These are phyloP conservation scores for Ericerus pela DNA, from an alignment of 1,140 invertebrate genomes.

Conservation along the genomic window DNA sequence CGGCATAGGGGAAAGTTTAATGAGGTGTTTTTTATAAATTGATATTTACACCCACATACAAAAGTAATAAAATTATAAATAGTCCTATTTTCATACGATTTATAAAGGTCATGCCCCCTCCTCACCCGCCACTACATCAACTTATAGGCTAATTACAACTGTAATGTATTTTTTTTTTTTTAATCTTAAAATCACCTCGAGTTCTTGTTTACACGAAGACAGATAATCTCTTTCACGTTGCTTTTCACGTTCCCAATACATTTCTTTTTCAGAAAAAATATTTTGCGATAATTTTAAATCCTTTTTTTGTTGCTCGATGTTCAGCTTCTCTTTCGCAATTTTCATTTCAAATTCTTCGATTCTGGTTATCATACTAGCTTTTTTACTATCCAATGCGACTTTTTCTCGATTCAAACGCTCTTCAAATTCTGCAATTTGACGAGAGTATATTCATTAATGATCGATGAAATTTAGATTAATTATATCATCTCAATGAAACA, in stretches of 20 bases:
- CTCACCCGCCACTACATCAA: too few relatives aligned
- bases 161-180: too few relatives aligned
- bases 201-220: not conserved
- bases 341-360: not conserved
- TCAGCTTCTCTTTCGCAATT: not conserved
- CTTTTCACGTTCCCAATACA: conserved; percentile 1
- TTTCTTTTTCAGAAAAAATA: not conserved
- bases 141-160: too few relatives aligned
- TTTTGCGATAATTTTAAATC: not conserved
- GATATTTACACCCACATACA: too few relatives aligned
- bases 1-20: too few relatives aligned
- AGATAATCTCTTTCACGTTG: not conserved
- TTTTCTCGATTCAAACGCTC: not conserved
- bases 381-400: not conserved
- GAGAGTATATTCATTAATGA: too few relatives aligned
- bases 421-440: not conserved
- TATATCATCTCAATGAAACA: too few relatives aligned
- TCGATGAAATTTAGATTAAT: too few relatives aligned
- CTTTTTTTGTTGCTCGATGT: not conserved
- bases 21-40: too few relatives aligned
- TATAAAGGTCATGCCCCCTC: too few relatives aligned
- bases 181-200: not conserved
- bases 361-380: not conserved
- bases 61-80: too few relatives aligned
- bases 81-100: too few relatives aligned